Evolutionary conservation across 2,888 invertebrate species (phyloP).

Genomic region (Leucania comma): DNA sequence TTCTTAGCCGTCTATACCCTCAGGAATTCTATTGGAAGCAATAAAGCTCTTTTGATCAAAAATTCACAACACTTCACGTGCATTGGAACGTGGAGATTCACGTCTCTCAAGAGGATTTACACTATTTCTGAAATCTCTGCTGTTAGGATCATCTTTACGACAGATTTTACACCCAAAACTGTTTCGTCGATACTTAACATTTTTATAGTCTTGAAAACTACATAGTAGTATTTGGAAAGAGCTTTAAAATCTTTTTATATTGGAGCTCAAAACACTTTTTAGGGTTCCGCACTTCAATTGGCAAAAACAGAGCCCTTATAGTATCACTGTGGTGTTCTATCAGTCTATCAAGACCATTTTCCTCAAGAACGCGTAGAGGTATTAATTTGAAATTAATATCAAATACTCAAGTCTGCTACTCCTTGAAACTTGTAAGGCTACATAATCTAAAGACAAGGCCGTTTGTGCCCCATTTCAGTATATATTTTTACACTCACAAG

Average conservation of each 20-base stretch:
- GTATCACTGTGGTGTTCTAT: too few relatives aligned
- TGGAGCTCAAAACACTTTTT: constrained; percentile 13
- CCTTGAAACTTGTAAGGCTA: too few relatives aligned
- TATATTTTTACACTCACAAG: too few relatives aligned
- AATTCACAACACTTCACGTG: constrained; percentile 32
- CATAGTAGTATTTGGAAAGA: constrained; percentile 19
- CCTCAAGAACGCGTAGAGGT: too few relatives aligned
- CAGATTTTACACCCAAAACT: constrained; percentile 38
- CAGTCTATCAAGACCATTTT: neutral
- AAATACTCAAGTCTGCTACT: too few relatives aligned
- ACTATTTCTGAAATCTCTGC: constrained; percentile 40
- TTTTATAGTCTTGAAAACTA: constrained; percentile 33
- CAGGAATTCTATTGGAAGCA: constrained; percentile 30
- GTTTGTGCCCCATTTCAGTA: too few relatives aligned
- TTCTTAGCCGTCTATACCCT: constrained; percentile 6
- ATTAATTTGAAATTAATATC: too few relatives aligned
- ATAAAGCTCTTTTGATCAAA: constrained; percentile 43
- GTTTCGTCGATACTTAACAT: constrained; percentile 35
- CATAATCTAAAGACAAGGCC: too few relatives aligned
- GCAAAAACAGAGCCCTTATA: neutral
- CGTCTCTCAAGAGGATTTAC: constrained; percentile 28
- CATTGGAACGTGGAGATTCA: constrained; percentile 28
- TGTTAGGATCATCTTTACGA: constrained; percentile 37
- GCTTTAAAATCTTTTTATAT: constrained; percentile 17
- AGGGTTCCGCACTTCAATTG: neutral